Conservation (phyloP, 2,888 invertebrate genomes). For the Spicauda simplicius region DNA sequence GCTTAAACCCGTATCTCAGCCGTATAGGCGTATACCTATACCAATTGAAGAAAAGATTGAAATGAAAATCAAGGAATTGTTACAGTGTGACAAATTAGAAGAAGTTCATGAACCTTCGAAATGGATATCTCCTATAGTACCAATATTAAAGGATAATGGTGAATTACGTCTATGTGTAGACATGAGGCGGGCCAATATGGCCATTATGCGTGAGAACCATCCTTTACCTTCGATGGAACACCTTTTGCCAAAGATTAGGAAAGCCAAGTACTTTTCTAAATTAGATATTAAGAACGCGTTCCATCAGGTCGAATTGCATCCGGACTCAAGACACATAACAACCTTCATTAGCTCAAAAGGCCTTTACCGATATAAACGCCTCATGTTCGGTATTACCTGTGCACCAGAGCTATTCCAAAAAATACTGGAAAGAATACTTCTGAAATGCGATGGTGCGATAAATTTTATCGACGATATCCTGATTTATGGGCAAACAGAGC, state of each 20-base stretch:
- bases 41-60: slow-evolving; percentile 40
- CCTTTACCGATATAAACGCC: slow-evolving; percentile 58
- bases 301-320: slow-evolving; percentile 56
- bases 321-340: slow-evolving; percentile 54
- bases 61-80: background rate
- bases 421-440: slow-evolving; percentile 53
- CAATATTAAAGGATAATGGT: slow-evolving; percentile 31
- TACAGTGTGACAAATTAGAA: background rate
- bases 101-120: background rate
- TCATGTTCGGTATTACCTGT: slow-evolving; percentile 66
- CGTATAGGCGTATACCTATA: too few relatives aligned
- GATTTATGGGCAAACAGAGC: slow-evolving; percentile 35
- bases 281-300: slow-evolving; percentile 54
- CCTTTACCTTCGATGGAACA: slow-evolving; percentile 40
- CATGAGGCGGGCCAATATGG: slow-evolving; percentile 38
- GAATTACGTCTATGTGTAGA: slow-evolving; percentile 36
- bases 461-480: slow-evolving; percentile 49
- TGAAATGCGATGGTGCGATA: slow-evolving; percentile 51
- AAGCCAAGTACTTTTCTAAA: slow-evolving; percentile 47
- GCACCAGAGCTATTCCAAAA: slow-evolving; percentile 55
- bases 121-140: slow-evolving; percentile 36
- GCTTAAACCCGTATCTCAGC: slow-evolving; percentile 38
- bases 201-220: slow-evolving; percentile 38
- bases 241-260: slow-evolving; percentile 45
- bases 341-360: slow-evolving; percentile 59